These are phyloP conservation scores for Aphelocoma californica DNA, from an alignment of 2,797 vertebrate genomes.

Conservation along the genomic window DNA sequence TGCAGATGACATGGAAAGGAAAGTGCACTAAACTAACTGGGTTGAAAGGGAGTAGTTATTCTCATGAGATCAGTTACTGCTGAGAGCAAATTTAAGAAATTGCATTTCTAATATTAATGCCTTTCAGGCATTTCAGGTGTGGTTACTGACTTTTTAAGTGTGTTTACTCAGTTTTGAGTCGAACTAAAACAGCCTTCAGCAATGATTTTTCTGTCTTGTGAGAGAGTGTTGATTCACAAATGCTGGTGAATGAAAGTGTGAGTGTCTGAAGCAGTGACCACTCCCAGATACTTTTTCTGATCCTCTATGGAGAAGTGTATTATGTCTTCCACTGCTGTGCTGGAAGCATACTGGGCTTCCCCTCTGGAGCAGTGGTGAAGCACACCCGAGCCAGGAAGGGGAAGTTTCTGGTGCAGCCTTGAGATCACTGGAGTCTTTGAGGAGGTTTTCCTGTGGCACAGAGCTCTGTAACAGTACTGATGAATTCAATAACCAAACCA, in stretches of 20 bases:
- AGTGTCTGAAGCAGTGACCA: background rate
- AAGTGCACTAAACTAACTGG: background rate
- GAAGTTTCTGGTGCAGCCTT: background rate
- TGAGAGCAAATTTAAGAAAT: background rate
- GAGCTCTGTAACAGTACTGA: background rate
- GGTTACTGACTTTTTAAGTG: background rate
- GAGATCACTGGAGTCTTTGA: background rate
- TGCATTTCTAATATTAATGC: background rate
- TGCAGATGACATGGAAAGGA: background rate
- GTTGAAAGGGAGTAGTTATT: background rate
- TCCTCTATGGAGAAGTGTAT: background rate
- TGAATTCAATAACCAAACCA: background rate
- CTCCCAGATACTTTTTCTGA: background rate
- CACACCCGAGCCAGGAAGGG: accelerated
- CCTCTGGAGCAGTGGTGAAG: background rate
- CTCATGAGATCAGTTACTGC: background rate
- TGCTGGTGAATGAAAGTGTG: background rate
- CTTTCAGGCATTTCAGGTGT: background rate
- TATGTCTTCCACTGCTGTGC: background rate
- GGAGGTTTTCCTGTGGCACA: background rate
- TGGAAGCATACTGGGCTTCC: background rate
- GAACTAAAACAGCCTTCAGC: background rate
- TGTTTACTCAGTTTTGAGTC: background rate
- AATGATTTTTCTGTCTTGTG: background rate
- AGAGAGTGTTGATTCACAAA: background rate